These are phyloP conservation scores for Heterodera schachtii DNA, from an alignment of 1,140 invertebrate genomes.

Conservation along the genomic window DNA sequence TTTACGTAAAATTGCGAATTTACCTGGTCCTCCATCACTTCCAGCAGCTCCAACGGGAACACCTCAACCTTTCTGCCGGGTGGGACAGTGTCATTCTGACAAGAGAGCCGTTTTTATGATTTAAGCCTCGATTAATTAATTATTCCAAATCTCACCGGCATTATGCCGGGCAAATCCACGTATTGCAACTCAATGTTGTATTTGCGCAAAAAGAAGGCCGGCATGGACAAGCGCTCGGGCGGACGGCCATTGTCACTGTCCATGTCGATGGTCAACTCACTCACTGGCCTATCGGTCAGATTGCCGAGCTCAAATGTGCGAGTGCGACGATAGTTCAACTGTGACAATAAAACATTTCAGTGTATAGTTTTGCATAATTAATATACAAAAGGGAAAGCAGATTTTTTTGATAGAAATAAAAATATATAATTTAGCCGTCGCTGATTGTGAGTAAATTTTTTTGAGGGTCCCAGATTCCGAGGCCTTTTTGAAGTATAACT, in stretches of 20 bases:
- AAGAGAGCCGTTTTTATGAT: background rate
- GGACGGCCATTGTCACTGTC: background rate
- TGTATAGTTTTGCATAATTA: too few relatives aligned
- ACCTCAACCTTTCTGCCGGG: constrained; percentile 27
- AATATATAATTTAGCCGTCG: too few relatives aligned
- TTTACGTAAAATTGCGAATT: background rate
- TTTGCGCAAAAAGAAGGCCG: constrained; percentile 13
- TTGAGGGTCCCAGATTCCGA: too few relatives aligned
- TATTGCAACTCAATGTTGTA: constrained; percentile 16
- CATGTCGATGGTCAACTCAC: background rate
- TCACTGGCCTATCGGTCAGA: constrained; percentile 38
- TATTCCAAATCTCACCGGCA: constrained; percentile 2
- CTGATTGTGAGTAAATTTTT: too few relatives aligned
- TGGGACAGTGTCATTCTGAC: constrained; percentile 19
- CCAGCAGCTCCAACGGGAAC: constrained; percentile 37
- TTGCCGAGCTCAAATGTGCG: constrained; percentile 35
- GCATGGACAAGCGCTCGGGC: constrained; percentile 19
- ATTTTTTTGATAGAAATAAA: too few relatives aligned
- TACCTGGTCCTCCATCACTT: constrained; percentile 29
- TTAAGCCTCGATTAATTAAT: too few relatives aligned
- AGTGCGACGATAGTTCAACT: constrained; percentile 20
- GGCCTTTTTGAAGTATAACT: too few relatives aligned
- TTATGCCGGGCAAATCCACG: constrained; percentile 33
- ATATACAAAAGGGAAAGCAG: too few relatives aligned
- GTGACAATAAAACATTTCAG: too few relatives aligned